phyloP scores from a whole-genome alignment of 2,888 invertebrate species.

The Bimastos eiseni region DNA sequence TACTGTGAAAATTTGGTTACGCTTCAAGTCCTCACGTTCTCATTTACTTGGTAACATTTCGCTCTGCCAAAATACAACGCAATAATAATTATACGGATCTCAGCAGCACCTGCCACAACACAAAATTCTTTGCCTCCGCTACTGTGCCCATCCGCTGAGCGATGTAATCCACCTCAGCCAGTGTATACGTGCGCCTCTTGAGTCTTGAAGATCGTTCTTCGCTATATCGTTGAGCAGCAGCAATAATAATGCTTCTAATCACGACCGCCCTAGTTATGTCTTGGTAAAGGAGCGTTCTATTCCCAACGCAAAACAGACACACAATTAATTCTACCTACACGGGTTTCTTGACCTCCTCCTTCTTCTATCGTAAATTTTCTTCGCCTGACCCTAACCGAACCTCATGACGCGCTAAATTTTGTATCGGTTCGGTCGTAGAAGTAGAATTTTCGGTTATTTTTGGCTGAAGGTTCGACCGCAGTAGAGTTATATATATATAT shows the following conservation, averaged over 20 bases:
- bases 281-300: too few species aligned
- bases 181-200: background rate
- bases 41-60: background rate
- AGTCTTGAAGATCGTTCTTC: background rate
- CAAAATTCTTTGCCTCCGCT: background rate
- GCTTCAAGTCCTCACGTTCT: background rate
- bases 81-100: background rate
- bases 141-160: background rate
- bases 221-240: background rate
- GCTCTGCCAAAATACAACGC: background rate
- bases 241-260: background rate
- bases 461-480: too few species aligned
- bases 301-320: too few species aligned
- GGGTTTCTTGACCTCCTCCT: too few species aligned
- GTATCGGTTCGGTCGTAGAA: too few species aligned
- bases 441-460: too few species aligned
- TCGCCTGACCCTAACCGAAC: too few species aligned
- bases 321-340: too few species aligned
- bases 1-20: background rate
- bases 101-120: background rate
- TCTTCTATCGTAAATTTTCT: too few species aligned
- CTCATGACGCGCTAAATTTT: too few species aligned
- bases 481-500: too few species aligned
- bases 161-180: background rate
- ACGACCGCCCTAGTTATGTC: too few species aligned